Base-by-base conservation (phyloP, 2,797 vertebrate species). In the Hoplostethus mediterraneus region DNA sequence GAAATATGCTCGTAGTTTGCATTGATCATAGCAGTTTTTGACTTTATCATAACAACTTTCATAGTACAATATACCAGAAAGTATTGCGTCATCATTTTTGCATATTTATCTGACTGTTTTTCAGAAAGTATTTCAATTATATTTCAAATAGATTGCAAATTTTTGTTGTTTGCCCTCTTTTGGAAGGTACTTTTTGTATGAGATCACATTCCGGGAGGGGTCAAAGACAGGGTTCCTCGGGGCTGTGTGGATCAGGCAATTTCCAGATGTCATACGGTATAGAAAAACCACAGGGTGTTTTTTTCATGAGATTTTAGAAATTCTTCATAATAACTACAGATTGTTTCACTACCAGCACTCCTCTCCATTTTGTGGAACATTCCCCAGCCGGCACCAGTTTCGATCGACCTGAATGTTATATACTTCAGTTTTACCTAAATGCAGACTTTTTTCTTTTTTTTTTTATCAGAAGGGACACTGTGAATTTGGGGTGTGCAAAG, bases 61-160 rank as follows among this genome's bases (percentile, higher is more conserved):
- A 58, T 61, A 72, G 28, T 66, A 82, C 53, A 38, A 48, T 77
- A 65, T 68, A 83, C 79, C 81, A 45, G 57, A 83, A 82, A 86
- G 81, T 86, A 75, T 88, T 85, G 81, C 73, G 40, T 58, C 40
- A 64, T 65, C 11, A 49, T 71, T 71, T 68, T 71, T 68, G 25
- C 31, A 62, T 31, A 57, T 71, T 28, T 47, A 45, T 77, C 1
- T 56, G 0, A 69, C 31, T 47, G n/a, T 30, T 73, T 45, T 55
- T n/a, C 40, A 33, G 17, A 25, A 30, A 55, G 30, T 63, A 47
- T 48, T 53, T 66, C 25, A 2, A 30, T 67, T 61, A 25, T 70
- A 30, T 77, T 63, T 85, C 17, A 21, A 56, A 42, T 61, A 48
- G 33, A 17, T 66, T 44, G 36, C 25, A 21, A 21, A 1, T 21